Evolutionary conservation across 1,140 invertebrate genomes (phyloP), one percentile per base, ranked within the genome.

Genomic region (Euglossa dilemma): DNA sequence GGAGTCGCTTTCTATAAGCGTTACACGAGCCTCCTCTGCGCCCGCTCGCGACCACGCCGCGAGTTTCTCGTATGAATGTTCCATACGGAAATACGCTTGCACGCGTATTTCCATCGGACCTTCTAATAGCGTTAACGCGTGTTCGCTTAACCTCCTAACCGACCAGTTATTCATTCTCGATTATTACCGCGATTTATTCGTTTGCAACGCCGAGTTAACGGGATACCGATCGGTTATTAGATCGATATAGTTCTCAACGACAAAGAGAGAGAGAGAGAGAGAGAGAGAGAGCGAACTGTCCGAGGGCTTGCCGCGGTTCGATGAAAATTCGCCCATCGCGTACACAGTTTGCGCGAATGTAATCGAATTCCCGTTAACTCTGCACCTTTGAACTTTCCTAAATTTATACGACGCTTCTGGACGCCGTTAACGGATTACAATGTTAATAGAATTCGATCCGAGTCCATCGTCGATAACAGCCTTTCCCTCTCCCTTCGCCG

Each of bases 381-480:
- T 6, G 50, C 50, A 47, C 45, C 45, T 70, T 70, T 57, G 54
- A 79, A 59, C 54, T 79, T 70, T 50, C 43, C 23, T 25, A 54
- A 79, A 59, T 79, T 79, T 47, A 36, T 16, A 50, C n/a, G 7
- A 47, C 0, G 20, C 20, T 52, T 8, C 20, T 1, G 23, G 54
- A 18, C 25, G 36, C 16, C 54, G 18, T 36, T 63, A 73, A 52
- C 56, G 57, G 56, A 64, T 80, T 61, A 73, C 25, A 45, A 79
- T 36, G 52, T 79, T 79, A 70, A 79, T 70, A 45, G 66, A 70
- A 61, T 70, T 70, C 76, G 66, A 79, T 56, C 54, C 23, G 23
- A 52, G 43, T 47, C 43, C 52, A 47, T 36, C 50, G 43, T 18
- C 25, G 75, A 78, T 67, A 67, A 67, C 63, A 47, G 28, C 14